These are phyloP conservation scores for Rhabdomys pumilio DNA, from an alignment of 2,797 vertebrate genomes.

Conservation along the genomic window DNA sequence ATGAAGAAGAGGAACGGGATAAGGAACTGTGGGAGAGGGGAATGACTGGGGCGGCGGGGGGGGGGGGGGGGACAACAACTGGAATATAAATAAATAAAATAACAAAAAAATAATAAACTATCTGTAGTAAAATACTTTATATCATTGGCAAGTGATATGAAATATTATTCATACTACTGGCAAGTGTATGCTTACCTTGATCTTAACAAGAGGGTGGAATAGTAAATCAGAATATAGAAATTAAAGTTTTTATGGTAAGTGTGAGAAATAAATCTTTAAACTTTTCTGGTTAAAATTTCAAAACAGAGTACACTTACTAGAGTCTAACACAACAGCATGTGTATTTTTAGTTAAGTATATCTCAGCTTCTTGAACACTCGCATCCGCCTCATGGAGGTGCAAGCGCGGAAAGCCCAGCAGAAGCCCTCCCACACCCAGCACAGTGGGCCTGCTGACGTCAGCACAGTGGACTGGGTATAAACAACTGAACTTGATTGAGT, in stretches of 20 bases:
- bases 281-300: not conserved
- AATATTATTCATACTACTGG: not conserved
- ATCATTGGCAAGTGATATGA: not conserved
- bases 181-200: slow-evolving; percentile 24
- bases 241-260: slow-evolving; percentile 53
- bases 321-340: not conserved
- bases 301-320: slow-evolving; percentile 55
- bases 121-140: slow-evolving; percentile 30
- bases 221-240: slow-evolving; percentile 19
- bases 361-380: slow-evolving; percentile 38
- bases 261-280: slow-evolving; percentile 16
- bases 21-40: too few relatives aligned
- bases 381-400: not conserved
- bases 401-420: not conserved
- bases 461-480: slow-evolving; percentile 6
- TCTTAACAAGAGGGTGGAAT: not conserved
- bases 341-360: slow-evolving; percentile 55
- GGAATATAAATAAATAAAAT: too few relatives aligned
- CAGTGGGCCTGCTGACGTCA: not conserved
- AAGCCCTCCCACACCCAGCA: not conserved
- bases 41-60: too few relatives aligned
- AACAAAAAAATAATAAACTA: not conserved
- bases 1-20: too few relatives aligned
- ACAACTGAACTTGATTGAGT: slow-evolving; percentile 5
- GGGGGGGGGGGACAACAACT: too few relatives aligned